phyloP scores from a whole-genome alignment of 2,113 vertebrate genomes.

The Salminus brasiliensis region DNA sequence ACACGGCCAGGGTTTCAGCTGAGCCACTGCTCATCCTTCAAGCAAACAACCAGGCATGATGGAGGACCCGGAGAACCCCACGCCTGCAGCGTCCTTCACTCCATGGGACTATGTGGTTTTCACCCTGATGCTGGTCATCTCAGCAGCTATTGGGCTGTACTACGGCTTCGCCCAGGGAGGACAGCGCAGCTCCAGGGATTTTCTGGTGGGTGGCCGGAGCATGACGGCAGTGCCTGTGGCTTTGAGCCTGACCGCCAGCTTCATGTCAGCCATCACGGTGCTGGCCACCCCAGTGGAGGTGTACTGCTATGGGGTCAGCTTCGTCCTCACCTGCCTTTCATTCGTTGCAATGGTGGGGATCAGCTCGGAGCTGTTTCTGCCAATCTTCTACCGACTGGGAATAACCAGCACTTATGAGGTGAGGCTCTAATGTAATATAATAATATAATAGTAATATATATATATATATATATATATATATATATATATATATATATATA shows the following conservation, averaged over 20 bases:
- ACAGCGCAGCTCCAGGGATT: constrained; percentile 79
- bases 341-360: constrained; percentile 78
- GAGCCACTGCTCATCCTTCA: neutral
- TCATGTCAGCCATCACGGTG: constrained; percentile 94
- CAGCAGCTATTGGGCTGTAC: constrained; percentile 86
- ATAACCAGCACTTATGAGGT: constrained; percentile 89
- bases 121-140: constrained; percentile 84
- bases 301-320: constrained; percentile 84
- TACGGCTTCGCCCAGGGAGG: constrained; percentile 80
- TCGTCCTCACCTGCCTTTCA: constrained; percentile 78
- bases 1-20: neutral
- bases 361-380: constrained; percentile 89
- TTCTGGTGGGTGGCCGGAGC: constrained; percentile 85
- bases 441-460: too few relatives aligned
- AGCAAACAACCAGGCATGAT: constrained; percentile 29
- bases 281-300: constrained; percentile 90
- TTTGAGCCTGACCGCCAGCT: constrained; percentile 91
- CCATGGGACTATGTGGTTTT: constrained; percentile 92
- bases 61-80: constrained; percentile 39
- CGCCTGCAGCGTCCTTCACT: constrained; percentile 68
- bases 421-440: constrained; percentile 12
- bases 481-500: too few relatives aligned
- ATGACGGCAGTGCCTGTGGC: constrained; percentile 87
- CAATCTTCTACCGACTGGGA: constrained; percentile 90
- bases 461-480: too few relatives aligned